Evolutionary conservation across 2,113 vertebrate species (phyloP), one percentile per base, ranked within the genome.

Genomic region (Ceyx melanurus): DNA sequence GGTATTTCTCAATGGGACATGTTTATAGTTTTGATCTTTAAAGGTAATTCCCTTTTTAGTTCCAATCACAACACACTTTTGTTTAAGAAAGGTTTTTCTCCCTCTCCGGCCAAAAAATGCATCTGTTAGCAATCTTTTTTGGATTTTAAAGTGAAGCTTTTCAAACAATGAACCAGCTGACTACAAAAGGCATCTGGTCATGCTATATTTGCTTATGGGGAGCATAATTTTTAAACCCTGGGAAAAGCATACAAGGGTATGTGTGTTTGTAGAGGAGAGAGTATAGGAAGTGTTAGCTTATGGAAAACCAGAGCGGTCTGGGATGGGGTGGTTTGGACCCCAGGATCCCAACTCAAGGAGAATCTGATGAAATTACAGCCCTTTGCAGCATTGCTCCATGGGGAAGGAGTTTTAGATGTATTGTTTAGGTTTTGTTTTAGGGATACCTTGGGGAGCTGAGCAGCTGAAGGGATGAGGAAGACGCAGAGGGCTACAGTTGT

Each of bases 51-150:
- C 96, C 96, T 92, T 96, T 96, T 94, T 97, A 91, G 94, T 94
- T 97, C 97, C 96, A 97, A 97, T 97, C 96, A 97, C 96, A 97
- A 95, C 97, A 97, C 95, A 53, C 82, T 97, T 97, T 97, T 97
- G 97, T 97, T 97, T 94, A 95, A 96, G 93, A 23, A 54, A 97
- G 92, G 92, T 92, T 98, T 97, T 96, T 94, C 75, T 96, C 94
- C 9, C 78, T 97, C 96, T 91, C 64, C 1, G 15, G 97, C 97
- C 97, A 98, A 97, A 95, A 98, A 95, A n/a, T 88, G 94, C 97
- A 97, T 97, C 97, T 98, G 97, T 97, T 98, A 97, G 96, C 97
- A 98, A 98, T 98, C 95, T 97, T 97, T 50, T 88, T 74, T 92
- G 93, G 95, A 90, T 97, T 97, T 97, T 96, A 95, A 95, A 83